Evolutionary conservation across 2,888 invertebrate genomes (phyloP).

Genomic region (Opisthograptis luteolata): DNA sequence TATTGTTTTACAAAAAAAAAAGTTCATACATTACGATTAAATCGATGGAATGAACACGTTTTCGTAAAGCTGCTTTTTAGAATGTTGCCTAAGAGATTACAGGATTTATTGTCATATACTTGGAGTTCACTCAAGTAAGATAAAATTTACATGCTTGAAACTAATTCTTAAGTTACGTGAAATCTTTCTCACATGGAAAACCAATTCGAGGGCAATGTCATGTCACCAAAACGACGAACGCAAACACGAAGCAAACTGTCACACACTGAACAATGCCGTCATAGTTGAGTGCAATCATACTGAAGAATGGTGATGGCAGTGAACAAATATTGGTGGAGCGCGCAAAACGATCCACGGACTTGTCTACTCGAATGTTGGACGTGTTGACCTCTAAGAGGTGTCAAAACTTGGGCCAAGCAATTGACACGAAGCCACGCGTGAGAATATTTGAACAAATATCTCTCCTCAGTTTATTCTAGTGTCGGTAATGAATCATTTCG

Average conservation of each 20-base stretch:
- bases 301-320: conserved; percentile 54
- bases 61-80: not conserved
- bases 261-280: conserved; percentile 40
- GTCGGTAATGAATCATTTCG: conserved; percentile 79
- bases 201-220: conserved; percentile 25
- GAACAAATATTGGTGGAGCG: conserved; percentile 66
- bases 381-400: conserved; percentile 74
- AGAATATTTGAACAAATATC: conserved; percentile 81
- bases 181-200: conserved; percentile 12
- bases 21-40: too few relatives aligned
- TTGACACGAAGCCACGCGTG: conserved; percentile 77
- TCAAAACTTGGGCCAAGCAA: conserved; percentile 73
- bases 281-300: conserved; percentile 53
- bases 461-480: conserved; percentile 75
- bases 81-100: too few relatives aligned
- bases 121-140: not conserved
- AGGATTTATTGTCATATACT: not conserved
- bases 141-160: not conserved
- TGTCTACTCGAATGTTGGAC: conserved; percentile 23
- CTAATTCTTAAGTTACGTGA: not conserved
- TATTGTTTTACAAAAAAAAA: too few relatives aligned
- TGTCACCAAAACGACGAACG: conserved; percentile 18
- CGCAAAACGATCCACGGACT: conserved; percentile 61
- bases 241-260: conserved; percentile 21
- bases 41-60: too few relatives aligned